phyloP scores from a whole-genome alignment of 2,797 vertebrate species.

The Craterocephalus amniculus region DNA sequence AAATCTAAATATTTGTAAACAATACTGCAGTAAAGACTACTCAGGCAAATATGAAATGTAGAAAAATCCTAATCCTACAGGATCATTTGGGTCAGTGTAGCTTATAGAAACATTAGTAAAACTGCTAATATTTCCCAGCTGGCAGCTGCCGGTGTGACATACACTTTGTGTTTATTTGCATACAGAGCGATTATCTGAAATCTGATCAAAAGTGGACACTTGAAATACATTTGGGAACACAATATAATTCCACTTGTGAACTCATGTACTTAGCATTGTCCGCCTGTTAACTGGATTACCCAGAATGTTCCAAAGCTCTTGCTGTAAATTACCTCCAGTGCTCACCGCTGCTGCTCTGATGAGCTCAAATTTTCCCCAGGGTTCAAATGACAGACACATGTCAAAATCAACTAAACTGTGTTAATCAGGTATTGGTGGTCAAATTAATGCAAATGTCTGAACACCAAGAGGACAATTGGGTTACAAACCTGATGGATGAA shows the following conservation, averaged over 20 bases:
- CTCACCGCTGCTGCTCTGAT: background rate
- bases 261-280: background rate
- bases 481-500: background rate
- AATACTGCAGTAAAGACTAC: background rate
- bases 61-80: background rate
- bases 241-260: background rate
- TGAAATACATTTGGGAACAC: background rate
- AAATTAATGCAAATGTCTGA: background rate
- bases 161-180: background rate
- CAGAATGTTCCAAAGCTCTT: background rate
- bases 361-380: background rate
- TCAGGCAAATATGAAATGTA: background rate
- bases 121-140: background rate
- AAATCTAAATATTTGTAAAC: background rate
- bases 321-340: background rate
- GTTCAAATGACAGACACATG: background rate
- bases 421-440: background rate
- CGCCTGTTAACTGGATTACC: background rate
- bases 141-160: background rate
- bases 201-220: background rate
- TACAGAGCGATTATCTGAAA: background rate
- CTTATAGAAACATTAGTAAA: background rate
- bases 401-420: background rate
- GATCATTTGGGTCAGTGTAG: background rate
- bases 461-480: background rate